Base-by-base conservation (phyloP, 2,888 invertebrate genomes). In the Caenorhabditis imperialis region DNA sequence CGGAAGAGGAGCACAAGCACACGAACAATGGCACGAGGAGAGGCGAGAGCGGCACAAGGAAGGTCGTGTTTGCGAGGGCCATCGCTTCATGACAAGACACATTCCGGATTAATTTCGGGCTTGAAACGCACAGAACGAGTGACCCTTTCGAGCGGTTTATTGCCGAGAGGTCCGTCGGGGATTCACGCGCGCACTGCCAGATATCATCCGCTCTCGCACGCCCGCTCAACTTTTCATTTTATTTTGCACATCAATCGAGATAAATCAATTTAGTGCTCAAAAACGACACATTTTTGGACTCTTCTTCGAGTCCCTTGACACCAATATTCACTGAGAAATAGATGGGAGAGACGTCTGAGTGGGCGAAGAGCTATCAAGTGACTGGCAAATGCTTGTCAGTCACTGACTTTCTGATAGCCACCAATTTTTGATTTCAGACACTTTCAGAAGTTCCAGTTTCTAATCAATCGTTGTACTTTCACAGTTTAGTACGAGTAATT, bases 171-270 rank as follows among this genome's bases (percentile, higher is more conserved):
- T 47, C 48, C 48, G 48, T 30, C 48, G 48, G 48, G 48, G 33
- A 50, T 50, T 50, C 48, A 35, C 16, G 33, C 22, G 42, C 55
- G 40, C 45, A 42, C 61, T 33, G 23, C 38, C 25, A 47, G 53
- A 62, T 63, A 63, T 63, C 54, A n/a, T n/a, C n/a, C n/a, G n/a
- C 30, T 30, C 6, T 30, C 30, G 7, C 30, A 30, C 51, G 45
- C 55, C 48, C 47, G 47, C 45, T 53, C 55, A 22, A 50, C 40
- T 40, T 48, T 54, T 48, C 20, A 55, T 55, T 65, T 65, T 55
- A 50, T 55, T 65, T 48, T 55, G 50, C 57, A 51, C 67, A 67
- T 67, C 57, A 67, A 67, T 67, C 45, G 67, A 67, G 57, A 67
- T 67, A 67, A 67, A 67, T 67, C 67, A 67, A 67, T 67, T 65